Evolutionary conservation across 2,888 invertebrate species (phyloP).

Genomic region (Camponotus fellah): DNA sequence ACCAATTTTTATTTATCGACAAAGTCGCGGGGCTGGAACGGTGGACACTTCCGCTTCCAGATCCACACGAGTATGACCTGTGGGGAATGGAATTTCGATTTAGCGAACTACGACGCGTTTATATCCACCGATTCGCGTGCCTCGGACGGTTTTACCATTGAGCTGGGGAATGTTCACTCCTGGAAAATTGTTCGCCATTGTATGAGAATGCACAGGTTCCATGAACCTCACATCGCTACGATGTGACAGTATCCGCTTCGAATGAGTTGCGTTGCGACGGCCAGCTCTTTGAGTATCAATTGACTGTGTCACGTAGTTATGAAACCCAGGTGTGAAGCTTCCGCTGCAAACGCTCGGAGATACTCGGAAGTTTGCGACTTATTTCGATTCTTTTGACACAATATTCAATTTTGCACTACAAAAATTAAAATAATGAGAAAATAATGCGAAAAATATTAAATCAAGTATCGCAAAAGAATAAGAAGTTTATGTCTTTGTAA

Average conservation of each 20-base stretch:
- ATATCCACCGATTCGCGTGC: constrained; percentile 48
- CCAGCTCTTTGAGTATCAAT: constrained; percentile 37
- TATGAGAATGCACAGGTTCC: constrained; percentile 27
- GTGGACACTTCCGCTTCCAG: constrained; percentile 42
- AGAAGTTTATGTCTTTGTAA: background rate
- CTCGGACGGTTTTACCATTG: constrained; percentile 50
- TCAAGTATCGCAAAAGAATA: background rate
- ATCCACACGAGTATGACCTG: constrained; percentile 32
- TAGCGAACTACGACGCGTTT: constrained; percentile 45
- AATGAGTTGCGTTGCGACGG: constrained; percentile 23
- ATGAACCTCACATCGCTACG: background rate
- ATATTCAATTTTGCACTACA: background rate
- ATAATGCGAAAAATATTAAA: background rate
- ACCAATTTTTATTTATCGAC: constrained; percentile 50
- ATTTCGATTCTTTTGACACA: background rate
- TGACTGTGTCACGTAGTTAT: background rate
- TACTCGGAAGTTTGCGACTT: background rate
- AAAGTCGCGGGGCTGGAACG: constrained; percentile 3
- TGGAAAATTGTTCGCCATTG: constrained; percentile 58
- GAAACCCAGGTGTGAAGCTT: background rate
- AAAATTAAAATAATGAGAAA: constrained; percentile 5
- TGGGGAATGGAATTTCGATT: constrained; percentile 59
- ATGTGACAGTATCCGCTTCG: background rate
- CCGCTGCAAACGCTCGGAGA: background rate
- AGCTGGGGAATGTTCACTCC: constrained; percentile 24